Percentiles rank a stretch among this genome's conserved stretches.
Conservation (phyloP, 2,113 vertebrate species). For the Malaclemys terrapin region DNA sequence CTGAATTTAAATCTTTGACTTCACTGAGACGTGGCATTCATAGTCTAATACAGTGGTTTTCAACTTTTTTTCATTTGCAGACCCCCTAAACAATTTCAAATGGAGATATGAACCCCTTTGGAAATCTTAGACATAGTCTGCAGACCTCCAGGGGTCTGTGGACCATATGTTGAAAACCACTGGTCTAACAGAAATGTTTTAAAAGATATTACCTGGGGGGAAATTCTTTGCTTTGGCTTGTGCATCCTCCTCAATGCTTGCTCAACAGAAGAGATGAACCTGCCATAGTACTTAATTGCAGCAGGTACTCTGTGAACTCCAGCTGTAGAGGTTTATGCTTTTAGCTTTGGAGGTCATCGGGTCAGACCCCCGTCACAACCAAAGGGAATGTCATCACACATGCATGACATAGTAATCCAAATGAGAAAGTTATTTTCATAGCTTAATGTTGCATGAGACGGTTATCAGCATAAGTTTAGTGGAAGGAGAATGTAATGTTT, state of each 20-base stretch:
- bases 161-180: neutral
- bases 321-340: conserved; percentile 19
- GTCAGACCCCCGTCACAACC: conserved; percentile 4
- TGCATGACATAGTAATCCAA: neutral
- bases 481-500: conserved; percentile 26
- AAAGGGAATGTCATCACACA: conserved; percentile 30
- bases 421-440: conserved; percentile 40
- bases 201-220: conserved; percentile 47
- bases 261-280: conserved; percentile 42
- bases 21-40: neutral
- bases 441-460: conserved; percentile 27
- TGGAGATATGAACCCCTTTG: neutral
- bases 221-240: conserved; percentile 66
- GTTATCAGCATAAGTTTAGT: conserved; percentile 6
- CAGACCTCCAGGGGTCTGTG: neutral
- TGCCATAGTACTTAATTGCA: conserved; percentile 33
- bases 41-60: neutral
- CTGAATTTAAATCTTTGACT: neutral
- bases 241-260: conserved; percentile 51
- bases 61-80: neutral
- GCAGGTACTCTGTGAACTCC: conserved; percentile 32
- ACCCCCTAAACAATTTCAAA: neutral
- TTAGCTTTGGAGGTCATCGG: conserved; percentile 40
- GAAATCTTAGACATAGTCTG: neutral
- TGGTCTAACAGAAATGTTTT: conserved; percentile 49